Base-by-base conservation (phyloP, 2,113 vertebrate genomes). In the Callospermophilus lateralis region DNA sequence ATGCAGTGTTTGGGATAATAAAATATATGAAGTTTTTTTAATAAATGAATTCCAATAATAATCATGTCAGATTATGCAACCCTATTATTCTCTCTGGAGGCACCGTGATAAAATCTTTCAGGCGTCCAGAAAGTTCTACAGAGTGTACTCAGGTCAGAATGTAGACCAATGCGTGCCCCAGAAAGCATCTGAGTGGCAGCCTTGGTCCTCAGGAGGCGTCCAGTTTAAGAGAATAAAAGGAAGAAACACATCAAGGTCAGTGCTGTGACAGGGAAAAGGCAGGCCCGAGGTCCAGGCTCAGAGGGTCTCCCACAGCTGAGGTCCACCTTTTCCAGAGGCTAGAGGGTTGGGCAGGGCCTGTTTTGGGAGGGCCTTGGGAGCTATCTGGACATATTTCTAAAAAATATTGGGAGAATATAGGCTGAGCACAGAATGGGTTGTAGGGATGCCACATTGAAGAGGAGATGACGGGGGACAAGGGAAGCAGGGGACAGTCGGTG, bases 1-100 rank as follows among this genome's bases (percentile, higher is more conserved):
- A 97, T 97, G 42, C 96, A 96, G 92, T 96, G 32, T 97, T 98
- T 98, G 94, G 72, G 92, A 97, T 97, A 96, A 98, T 98, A 97
- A 98, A 98, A 98, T 96, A 85, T 89, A 96, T 88, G 97, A 98
- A 97, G 77, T 68, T 95, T 95, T 95, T 51, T 97, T 53, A 96
- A 97, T 90, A 95, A 89, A 97, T 97, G 95, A 96, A 48, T 94
- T 94, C 79, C 89, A 90, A 97, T 97, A 87, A 96, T 98, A 73
- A 94, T 72, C 91, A 37, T 83, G 97, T 95, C 81, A 91, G 55
- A 28, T 74, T 81, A 61, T 97, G 68, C 72, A 74, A 90, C n/a
- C n/a, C 63, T 67, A 92, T 97, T 78, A 45, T 79, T 97, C 89
- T 98, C 70, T 7, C 5, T 10, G 11, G 73, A 97, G 77, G 76